Conservation (phyloP, 2,888 invertebrate species). For the Acanthosepion pharaonis region DNA sequence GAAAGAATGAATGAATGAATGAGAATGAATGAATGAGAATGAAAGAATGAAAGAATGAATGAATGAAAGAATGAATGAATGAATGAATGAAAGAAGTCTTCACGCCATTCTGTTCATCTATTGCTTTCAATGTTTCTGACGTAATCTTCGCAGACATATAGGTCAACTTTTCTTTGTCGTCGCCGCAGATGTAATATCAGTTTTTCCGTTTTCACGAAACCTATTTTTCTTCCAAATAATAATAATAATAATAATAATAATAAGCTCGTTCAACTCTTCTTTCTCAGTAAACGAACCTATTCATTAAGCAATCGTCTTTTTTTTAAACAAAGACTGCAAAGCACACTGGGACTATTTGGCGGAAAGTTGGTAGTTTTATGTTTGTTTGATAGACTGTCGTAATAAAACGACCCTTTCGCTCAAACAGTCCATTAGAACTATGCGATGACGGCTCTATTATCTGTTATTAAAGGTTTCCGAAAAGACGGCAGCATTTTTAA, state of each 20-base stretch:
- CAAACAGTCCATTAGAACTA: not conserved
- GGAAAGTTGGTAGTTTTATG: not conserved
- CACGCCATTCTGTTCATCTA: too few relatives aligned
- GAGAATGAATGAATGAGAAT: too few relatives aligned
- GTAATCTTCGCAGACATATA: too few relatives aligned
- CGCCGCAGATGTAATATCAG: not conserved
- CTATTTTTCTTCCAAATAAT: too few relatives aligned
- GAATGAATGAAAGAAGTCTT: too few relatives aligned
- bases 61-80: too few relatives aligned
- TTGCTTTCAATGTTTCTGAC: too few relatives aligned
- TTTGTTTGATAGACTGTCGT: not conserved
- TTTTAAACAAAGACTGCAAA: not conserved
- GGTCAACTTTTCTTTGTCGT: not conserved
- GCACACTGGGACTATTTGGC: not conserved
- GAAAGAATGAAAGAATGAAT: too few relatives aligned
- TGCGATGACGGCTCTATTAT: not conserved
- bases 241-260: too few relatives aligned
- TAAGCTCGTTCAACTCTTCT: not conserved
- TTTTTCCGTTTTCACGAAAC: not conserved
- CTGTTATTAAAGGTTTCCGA: conserved; percentile 2
- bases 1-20: too few relatives aligned
- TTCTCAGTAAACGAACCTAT: not conserved
- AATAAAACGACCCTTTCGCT: conserved; percentile 3
- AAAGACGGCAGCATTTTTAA: not conserved
- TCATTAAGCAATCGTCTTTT: not conserved